Percentiles rank a stretch among this genome's conserved stretches.
phyloP scores from a whole-genome alignment of 2,113 vertebrate genomes.

The Willisornis vidua region DNA sequence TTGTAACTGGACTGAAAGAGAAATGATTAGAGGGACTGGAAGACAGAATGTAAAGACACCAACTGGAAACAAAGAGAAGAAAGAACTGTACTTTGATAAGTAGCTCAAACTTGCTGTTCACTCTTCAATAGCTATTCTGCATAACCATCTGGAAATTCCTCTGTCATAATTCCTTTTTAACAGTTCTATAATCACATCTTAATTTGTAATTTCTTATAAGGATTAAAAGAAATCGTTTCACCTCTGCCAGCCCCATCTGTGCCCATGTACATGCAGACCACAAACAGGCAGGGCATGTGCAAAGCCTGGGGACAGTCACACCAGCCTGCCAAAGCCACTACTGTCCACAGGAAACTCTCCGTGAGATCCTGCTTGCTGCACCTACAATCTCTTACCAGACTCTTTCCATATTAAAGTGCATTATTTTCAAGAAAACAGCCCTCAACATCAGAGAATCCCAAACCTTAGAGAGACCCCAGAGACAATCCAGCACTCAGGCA shows the following conservation, averaged over 20 bases:
- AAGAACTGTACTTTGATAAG: background rate
- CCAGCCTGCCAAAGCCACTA: background rate
- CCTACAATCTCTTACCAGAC: background rate
- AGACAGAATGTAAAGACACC: background rate
- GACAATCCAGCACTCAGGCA: background rate
- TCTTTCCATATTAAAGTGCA: background rate
- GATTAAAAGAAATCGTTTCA: conserved; percentile 31
- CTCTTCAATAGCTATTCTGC: conserved; percentile 19
- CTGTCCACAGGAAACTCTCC: background rate
- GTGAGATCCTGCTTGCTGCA: background rate
- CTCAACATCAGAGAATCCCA: background rate
- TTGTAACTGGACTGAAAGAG: background rate
- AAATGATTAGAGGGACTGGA: background rate
- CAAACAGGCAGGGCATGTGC: accelerated
- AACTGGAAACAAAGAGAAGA: background rate
- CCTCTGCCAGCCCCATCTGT: conserved; percentile 34
- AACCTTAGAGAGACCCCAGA: background rate
- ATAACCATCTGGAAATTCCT: conserved; percentile 58
- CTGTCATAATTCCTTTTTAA: conserved; percentile 40
- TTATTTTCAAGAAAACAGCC: background rate
- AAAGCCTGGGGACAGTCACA: background rate
- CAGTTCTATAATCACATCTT: conserved; percentile 46
- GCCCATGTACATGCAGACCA: background rate
- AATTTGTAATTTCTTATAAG: conserved; percentile 60
- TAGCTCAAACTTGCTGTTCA: conserved; percentile 15